Conservation (phyloP, 2,113 vertebrate genomes). For the Chaetodon trifascialis region DNA sequence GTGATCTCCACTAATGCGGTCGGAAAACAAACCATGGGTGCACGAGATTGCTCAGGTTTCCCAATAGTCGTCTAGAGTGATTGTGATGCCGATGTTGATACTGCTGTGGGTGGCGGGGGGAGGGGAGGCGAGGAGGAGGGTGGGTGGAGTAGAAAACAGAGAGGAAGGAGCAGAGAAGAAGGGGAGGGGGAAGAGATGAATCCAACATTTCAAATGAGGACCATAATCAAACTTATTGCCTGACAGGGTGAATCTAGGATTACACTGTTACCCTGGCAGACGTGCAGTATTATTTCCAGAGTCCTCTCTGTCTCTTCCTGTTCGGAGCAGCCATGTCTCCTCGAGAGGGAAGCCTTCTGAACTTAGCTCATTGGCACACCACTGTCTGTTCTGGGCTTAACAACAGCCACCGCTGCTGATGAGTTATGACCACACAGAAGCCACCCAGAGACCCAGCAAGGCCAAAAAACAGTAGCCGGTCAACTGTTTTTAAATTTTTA, state of each 20-base stretch:
- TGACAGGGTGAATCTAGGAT: slow-evolving; percentile 77
- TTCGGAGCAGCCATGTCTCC: slow-evolving; percentile 51
- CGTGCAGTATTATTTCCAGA: slow-evolving; percentile 61
- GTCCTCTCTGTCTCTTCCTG: slow-evolving; percentile 62
- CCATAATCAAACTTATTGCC: slow-evolving; percentile 82
- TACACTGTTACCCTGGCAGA: slow-evolving; percentile 62
- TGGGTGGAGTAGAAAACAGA: slow-evolving; percentile 21
- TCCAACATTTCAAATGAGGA: slow-evolving; percentile 78
- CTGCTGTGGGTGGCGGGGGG: slow-evolving; percentile 44
- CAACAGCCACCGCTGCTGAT: slow-evolving; percentile 29
- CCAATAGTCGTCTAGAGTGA: slow-evolving; percentile 65
- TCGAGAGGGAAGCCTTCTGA: slow-evolving; percentile 36
- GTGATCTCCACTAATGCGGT: slow-evolving; percentile 62
- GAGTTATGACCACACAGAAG: slow-evolving; percentile 35
- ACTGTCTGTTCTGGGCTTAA: slow-evolving; percentile 45
- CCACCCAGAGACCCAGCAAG: slow-evolving; percentile 9
- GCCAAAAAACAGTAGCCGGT: slow-evolving; percentile 44
- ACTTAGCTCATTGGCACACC: slow-evolving; percentile 41
- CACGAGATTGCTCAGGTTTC: slow-evolving; percentile 67
- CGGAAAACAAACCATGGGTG: slow-evolving; percentile 64
- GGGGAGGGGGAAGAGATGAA: slow-evolving; percentile 38
- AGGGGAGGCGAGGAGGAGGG: slow-evolving; percentile 20
- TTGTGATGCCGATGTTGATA: slow-evolving; percentile 69
- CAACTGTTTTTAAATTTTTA: slow-evolving; percentile 47
- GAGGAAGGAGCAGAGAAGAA: slow-evolving; percentile 23